phyloP scores from a whole-genome alignment of 2,888 invertebrate species.

The Erannis defoliaria region DNA sequence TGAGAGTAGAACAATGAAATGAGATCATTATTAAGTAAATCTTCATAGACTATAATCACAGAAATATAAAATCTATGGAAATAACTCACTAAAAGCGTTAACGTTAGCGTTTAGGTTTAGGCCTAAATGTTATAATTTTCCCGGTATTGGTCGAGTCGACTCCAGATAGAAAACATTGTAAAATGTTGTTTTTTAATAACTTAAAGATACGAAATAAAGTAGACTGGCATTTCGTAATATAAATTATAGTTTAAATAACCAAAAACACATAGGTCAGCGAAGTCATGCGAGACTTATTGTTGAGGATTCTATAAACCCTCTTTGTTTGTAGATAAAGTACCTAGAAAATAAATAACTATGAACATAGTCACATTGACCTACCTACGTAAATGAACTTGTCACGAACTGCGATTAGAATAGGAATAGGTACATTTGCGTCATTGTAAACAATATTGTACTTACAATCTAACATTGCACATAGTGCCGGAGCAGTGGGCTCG shows the following conservation, averaged over 20 bases:
- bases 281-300: not conserved
- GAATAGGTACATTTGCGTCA: conserved; percentile 53
- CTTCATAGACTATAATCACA: conserved; percentile 29
- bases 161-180: not conserved
- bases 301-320: not conserved
- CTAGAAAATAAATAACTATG: conserved; percentile 22
- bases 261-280: not conserved
- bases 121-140: conserved; percentile 25
- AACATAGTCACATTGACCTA: conserved; percentile 14
- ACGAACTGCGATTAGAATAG: conserved; percentile 40
- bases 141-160: not conserved
- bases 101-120: too few relatives aligned
- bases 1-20: conserved; percentile 6
- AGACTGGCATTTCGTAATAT: not conserved
- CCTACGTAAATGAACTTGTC: conserved; percentile 38
- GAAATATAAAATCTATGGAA: conserved; percentile 30
- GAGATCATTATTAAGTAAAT: conserved; percentile 28
- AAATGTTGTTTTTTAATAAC: not conserved
- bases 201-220: conserved; percentile 21
- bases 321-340: not conserved
- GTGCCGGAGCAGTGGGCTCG: conserved; percentile 59
- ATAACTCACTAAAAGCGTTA: not conserved
- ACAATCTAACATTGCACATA: conserved; percentile 86
- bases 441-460: conserved; percentile 64
- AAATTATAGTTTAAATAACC: not conserved